phyloP scores from a whole-genome alignment of 2,113 vertebrate genomes.

The Rhea americana region DNA sequence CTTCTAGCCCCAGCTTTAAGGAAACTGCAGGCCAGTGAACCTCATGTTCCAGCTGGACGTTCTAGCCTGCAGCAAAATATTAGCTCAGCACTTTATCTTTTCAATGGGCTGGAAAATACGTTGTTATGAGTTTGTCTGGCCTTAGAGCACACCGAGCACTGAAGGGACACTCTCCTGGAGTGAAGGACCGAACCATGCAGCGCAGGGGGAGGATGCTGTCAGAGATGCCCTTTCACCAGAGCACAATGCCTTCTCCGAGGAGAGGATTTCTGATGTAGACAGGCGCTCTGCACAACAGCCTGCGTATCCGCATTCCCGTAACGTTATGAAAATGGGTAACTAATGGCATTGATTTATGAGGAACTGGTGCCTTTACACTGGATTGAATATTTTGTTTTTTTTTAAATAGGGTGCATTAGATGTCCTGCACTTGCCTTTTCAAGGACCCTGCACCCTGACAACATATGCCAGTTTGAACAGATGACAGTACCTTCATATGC shows the following conservation, averaged over 20 bases:
- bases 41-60: not conserved
- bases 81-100: not conserved
- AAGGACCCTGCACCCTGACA: not conserved
- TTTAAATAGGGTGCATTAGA: not conserved
- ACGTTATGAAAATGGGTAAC: fast-evolving
- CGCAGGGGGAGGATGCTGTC: not conserved
- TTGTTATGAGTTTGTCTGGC: not conserved
- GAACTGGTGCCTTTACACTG: not conserved
- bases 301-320: not conserved
- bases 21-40: not conserved
- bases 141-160: not conserved
- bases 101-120: not conserved
- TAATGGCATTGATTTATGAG: not conserved
- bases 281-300: not conserved
- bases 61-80: not conserved
- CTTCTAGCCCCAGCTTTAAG: not conserved
- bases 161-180: not conserved
- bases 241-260: not conserved
- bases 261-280: not conserved
- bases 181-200: not conserved
- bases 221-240: not conserved
- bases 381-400: not conserved
- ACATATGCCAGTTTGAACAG: not conserved
- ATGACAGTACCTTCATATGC: not conserved
- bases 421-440: not conserved